These are phyloP conservation scores for Marcusenius ussheri DNA, from an alignment of 2,113 vertebrate species.

Conservation along the genomic window DNA sequence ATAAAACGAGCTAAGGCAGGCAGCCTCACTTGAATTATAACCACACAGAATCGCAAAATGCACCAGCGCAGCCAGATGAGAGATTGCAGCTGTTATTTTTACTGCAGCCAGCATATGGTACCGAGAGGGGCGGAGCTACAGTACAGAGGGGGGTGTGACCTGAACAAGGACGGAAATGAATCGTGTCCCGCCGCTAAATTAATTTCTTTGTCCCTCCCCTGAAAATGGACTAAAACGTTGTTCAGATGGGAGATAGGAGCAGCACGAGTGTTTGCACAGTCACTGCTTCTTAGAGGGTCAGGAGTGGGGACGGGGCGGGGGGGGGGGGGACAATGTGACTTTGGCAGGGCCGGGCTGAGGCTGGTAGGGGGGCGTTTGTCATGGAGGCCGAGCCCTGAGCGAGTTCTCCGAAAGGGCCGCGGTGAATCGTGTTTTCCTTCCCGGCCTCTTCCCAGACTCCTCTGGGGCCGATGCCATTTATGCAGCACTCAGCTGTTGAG, in stretches of 20 bases:
- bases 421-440: neutral
- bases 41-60: neutral
- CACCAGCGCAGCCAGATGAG: neutral
- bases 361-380: neutral
- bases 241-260: neutral
- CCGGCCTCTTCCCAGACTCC: neutral
- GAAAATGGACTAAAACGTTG: neutral
- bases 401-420: neutral
- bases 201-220: neutral
- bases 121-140: neutral
- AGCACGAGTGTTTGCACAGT: neutral
- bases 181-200: neutral
- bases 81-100: neutral
- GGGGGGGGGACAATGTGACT: neutral
- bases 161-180: constrained; percentile 1
- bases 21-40: neutral
- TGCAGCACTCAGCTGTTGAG: neutral
- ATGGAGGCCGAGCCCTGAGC: neutral
- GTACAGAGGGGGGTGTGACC: neutral
- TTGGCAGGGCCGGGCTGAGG: neutral
- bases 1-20: neutral
- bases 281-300: neutral
- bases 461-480: neutral
- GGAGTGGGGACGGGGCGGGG: neutral
- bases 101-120: neutral